A percentile compares a stretch with the other conserved stretches of the same genome.
phyloP scores from a whole-genome alignment of 2,113 vertebrate species.

The Phylloscopus whistleri region DNA sequence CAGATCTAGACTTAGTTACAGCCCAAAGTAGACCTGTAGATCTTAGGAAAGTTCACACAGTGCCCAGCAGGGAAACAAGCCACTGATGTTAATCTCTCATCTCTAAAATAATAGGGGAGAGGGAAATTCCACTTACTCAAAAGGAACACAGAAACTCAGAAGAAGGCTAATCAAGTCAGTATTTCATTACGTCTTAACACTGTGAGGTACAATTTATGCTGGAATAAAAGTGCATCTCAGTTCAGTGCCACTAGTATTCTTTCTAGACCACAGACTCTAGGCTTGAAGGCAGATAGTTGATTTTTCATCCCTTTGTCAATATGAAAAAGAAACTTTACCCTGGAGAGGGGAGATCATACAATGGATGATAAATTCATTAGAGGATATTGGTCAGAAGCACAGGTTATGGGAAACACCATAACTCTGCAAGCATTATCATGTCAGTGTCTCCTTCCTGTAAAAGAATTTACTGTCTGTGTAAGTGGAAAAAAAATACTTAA shows the following conservation, averaged over 20 bases:
- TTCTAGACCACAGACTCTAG: background rate
- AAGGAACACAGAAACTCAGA: background rate
- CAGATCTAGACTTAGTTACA: background rate
- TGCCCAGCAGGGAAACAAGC: background rate
- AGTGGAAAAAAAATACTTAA: background rate
- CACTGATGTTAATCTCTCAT: background rate
- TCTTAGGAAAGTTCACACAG: background rate
- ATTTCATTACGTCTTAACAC: background rate
- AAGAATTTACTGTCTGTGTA: background rate
- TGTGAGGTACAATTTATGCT: background rate
- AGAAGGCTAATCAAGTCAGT: background rate
- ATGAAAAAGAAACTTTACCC: conserved; percentile 38
- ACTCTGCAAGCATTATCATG: conserved; percentile 50
- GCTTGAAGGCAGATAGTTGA: background rate
- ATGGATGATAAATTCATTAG: conserved; percentile 70
- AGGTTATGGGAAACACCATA: conserved; percentile 60
- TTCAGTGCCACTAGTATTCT: background rate
- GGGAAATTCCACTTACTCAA: background rate
- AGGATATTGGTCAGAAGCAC: conserved; percentile 73
- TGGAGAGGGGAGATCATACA: conserved; percentile 67
- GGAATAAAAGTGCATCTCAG: background rate
- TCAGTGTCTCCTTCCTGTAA: conserved; percentile 63
- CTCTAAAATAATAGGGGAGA: background rate
- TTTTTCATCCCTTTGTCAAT: background rate
- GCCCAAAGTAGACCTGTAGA: background rate